Evolutionary conservation across 2,113 vertebrate genomes (phyloP), one percentile per base, ranked within the genome.

Genomic region (Pterocles gutturalis): DNA sequence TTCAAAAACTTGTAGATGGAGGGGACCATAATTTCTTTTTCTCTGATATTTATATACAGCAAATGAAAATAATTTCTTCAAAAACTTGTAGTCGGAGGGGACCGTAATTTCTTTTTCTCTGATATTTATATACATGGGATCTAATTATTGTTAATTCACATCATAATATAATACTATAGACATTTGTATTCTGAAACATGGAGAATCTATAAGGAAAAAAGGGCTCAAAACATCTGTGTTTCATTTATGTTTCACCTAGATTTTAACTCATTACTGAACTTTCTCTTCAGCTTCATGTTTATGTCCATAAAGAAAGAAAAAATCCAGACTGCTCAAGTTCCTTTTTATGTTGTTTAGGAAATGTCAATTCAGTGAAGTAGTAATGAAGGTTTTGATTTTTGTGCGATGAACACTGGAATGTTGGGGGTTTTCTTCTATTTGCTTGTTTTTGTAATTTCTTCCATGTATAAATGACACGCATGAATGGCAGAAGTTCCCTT

Each of bases 271-370:
- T 88, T 51, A 48, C 5, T 64, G 17, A 79, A 34, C 22, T 64
- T 53, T 20, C 5, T 51, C 31, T 76, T 94, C 26, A 78, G 12
- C 6, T 81, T 87, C 11, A 14, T 41, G 4, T 69, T 45, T 19
- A 55, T 81, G 19, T 34, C 33, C 36, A 67, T 36, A 87, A 90
- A 53, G 13, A 36, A 86, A 87, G 34, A 79, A 48, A 28, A 94
- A 82, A 89, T 70, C 51, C 55, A 87, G 83, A 85, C 4, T 83
- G n/a, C 51, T 95, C 62, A 88, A 66, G 95, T 90, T 97, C 88
- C 69, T 85, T 95, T 95, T 85, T 82, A 60, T 16, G 17, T 88
- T 93, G 31, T 96, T 96, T 96, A 75, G 75, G 57, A 96, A 97
- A 97, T 66, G 36, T 12, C 54, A 89, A 45, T 95, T 95, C 67